Conservation (phyloP, 2,888 invertebrate genomes). For the Tetanocera ferruginea region DNA sequence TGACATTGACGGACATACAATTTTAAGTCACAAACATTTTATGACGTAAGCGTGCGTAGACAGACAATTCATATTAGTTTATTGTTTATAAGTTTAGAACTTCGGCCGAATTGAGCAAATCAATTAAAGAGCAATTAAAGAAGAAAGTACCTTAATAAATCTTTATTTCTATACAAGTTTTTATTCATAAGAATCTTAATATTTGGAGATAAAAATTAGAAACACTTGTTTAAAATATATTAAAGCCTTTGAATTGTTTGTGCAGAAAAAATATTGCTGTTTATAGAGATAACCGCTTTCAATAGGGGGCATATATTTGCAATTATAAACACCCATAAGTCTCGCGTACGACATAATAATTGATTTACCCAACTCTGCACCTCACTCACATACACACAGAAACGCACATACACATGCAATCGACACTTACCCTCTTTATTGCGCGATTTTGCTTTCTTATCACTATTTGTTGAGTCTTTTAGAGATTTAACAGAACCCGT, state of each 20-base stretch:
- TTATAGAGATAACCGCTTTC: no score
- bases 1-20: background rate
- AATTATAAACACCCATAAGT: background rate
- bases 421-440: constrained; percentile 69
- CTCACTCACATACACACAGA: background rate
- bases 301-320: no score
- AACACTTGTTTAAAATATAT: no score
- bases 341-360: background rate
- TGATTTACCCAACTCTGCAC: background rate
- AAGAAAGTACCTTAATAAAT: no score
- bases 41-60: constrained; percentile 38
- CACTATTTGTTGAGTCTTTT: constrained; percentile 69
- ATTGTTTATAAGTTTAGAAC: background rate
- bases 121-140: no score
- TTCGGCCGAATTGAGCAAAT: background rate
- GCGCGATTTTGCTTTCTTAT: constrained; percentile 67
- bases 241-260: no score
- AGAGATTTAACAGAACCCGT: constrained; percentile 73
- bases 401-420: background rate
- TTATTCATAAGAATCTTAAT: no score
- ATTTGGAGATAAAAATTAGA: no score
- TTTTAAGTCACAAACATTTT: constrained; percentile 21
- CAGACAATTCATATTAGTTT: constrained; percentile 30
- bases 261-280: no score
- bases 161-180: no score